These are phyloP conservation scores for Manis javanica DNA, from an alignment of 2,797 vertebrate genomes.

Conservation along the genomic window DNA sequence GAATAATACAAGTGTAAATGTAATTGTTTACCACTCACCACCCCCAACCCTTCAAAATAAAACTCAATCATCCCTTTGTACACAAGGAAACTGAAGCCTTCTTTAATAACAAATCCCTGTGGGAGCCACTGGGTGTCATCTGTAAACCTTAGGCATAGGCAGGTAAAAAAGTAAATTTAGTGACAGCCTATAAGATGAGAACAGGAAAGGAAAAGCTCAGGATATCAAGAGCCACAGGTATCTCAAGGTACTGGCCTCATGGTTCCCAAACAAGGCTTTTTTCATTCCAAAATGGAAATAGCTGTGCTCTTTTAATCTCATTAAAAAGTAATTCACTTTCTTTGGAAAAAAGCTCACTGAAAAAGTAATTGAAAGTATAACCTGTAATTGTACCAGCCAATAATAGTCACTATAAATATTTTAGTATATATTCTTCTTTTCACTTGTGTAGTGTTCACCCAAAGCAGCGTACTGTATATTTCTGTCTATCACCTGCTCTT, in stretches of 20 bases:
- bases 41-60: accelerated
- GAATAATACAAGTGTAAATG: neutral
- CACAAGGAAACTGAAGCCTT: neutral
- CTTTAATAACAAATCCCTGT: neutral
- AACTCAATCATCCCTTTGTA: neutral
- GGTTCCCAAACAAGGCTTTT: neutral
- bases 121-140: neutral
- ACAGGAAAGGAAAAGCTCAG: neutral
- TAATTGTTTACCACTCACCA: neutral
- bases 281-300: neutral
- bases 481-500: neutral
- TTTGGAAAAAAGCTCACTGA: neutral
- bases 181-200: neutral
- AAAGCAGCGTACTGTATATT: neutral
- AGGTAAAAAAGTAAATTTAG: neutral
- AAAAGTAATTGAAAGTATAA: neutral
- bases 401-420: neutral
- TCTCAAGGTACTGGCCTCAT: neutral
- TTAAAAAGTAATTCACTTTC: neutral
- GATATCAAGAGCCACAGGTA: neutral
- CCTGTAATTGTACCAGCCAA: neutral
- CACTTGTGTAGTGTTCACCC: neutral
- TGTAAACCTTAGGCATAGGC: neutral
- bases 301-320: neutral
- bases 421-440: neutral